These are phyloP conservation scores for Euphonia xanthogaster DNA, from an alignment of 2,797 vertebrate species.

Conservation along the genomic window DNA sequence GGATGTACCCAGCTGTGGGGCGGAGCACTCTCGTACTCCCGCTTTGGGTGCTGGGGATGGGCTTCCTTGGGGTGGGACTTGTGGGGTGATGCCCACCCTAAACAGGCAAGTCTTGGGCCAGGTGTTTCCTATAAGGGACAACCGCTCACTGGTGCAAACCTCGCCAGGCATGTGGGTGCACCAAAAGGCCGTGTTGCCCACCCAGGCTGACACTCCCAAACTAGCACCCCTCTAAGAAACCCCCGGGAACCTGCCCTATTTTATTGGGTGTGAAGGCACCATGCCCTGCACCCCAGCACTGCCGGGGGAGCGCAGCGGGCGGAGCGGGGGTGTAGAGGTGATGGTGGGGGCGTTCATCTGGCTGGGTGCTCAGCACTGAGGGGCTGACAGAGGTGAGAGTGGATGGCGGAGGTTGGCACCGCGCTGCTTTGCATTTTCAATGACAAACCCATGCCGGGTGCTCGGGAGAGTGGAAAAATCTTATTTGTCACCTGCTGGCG, in stretches of 20 bases:
- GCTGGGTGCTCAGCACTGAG: neutral
- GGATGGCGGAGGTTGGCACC: neutral
- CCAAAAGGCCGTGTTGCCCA: neutral
- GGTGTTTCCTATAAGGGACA: neutral
- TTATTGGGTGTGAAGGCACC: neutral
- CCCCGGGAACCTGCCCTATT: accelerated
- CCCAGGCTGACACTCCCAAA: neutral
- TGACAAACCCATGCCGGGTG: conserved; percentile 70
- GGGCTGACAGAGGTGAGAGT: neutral
- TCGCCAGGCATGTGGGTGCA: neutral
- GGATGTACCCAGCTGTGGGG: neutral
- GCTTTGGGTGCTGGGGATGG: neutral
- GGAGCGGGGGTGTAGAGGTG: accelerated
- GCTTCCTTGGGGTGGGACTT: neutral
- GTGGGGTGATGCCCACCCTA: neutral
- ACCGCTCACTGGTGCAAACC: neutral
- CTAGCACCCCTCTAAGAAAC: neutral
- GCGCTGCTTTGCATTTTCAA: conserved; percentile 69
- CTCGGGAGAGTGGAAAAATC: conserved; percentile 73
- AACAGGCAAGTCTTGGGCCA: neutral
- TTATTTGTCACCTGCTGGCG: conserved; percentile 74
- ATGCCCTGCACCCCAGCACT: neutral
- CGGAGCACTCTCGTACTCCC: neutral
- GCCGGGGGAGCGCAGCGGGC: accelerated
- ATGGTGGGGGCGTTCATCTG: accelerated